phyloP scores from a whole-genome alignment of 1,140 invertebrate genomes.

The Procambarus virginalis region DNA sequence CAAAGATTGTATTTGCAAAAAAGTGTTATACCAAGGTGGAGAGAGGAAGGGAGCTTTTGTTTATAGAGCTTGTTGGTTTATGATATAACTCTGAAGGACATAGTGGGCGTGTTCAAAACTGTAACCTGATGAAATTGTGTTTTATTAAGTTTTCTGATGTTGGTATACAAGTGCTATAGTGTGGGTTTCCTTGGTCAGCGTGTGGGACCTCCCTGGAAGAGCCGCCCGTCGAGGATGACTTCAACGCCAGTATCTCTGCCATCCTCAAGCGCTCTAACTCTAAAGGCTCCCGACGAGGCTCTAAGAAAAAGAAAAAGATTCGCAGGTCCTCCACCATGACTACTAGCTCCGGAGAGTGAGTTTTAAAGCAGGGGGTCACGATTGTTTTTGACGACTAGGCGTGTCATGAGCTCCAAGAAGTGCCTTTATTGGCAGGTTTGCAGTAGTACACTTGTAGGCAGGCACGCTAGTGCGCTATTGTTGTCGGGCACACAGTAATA shows the following conservation, averaged over 20 bases:
- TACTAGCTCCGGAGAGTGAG: conserved; percentile 57
- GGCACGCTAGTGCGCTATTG: too few species aligned
- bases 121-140: too few species aligned
- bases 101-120: too few species aligned
- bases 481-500: too few species aligned
- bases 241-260: conserved; percentile 86
- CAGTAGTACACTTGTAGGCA: too few species aligned
- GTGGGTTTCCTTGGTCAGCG: background rate
- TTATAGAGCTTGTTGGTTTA: too few species aligned
- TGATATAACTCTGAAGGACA: too few species aligned
- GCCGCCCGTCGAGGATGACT: conserved; percentile 80
- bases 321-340: conserved; percentile 47
- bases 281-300: conserved; percentile 74
- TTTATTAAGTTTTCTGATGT: too few species aligned
- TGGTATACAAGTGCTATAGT: too few species aligned
- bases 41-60: too few species aligned
- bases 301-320: conserved; percentile 74
- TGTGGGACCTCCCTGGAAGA: conserved; percentile 39
- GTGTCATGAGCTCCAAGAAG: background rate
- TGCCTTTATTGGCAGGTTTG: background rate
- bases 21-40: too few species aligned
- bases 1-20: too few species aligned
- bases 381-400: background rate
- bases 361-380: background rate
- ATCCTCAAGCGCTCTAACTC: conserved; percentile 82